A percentile compares a stretch with the other conserved stretches of the same genome.
Conservation (phyloP, 2,113 vertebrate species). For the Pungitius pungitius region DNA sequence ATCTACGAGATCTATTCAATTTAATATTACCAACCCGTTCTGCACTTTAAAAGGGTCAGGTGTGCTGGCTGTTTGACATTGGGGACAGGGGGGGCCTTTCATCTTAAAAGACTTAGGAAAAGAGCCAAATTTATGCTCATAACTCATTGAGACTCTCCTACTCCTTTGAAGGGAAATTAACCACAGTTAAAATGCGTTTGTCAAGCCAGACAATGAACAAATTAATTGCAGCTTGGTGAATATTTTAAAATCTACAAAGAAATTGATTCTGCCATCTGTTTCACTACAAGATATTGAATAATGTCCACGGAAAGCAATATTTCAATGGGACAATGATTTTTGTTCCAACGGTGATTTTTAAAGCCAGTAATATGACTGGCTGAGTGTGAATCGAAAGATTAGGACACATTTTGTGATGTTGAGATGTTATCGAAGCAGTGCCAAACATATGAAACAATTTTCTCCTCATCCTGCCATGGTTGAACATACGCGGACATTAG, state of each 20-base stretch:
- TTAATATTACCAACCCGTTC: slow-evolving; percentile 46
- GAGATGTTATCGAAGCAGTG: slow-evolving; percentile 43
- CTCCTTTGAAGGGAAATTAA: slow-evolving; percentile 75
- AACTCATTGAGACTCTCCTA: slow-evolving; percentile 56
- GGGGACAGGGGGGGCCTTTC: slow-evolving; percentile 55
- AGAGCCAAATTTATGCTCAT: slow-evolving; percentile 61
- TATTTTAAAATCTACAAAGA: slow-evolving; percentile 71
- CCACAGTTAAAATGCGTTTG: slow-evolving; percentile 69
- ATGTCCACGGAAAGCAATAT: slow-evolving; percentile 46
- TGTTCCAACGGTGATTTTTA: slow-evolving; percentile 21
- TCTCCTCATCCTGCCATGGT: slow-evolving; percentile 1
- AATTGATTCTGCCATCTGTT: slow-evolving; percentile 65
- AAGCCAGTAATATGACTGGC: slow-evolving; percentile 10
- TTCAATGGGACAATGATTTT: slow-evolving; percentile 40
- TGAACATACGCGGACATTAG: slow-evolving; percentile 30
- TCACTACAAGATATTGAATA: slow-evolving; percentile 56
- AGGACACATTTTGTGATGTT: slow-evolving; percentile 29
- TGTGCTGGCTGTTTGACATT: slow-evolving; percentile 49
- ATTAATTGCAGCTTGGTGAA: slow-evolving; percentile 65
- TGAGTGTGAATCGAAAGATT: slow-evolving; percentile 26
- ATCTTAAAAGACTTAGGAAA: slow-evolving; percentile 66
- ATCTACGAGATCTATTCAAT: slow-evolving; percentile 20
- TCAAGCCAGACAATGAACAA: slow-evolving; percentile 69
- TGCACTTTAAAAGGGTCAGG: slow-evolving; percentile 58
- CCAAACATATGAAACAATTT: slow-evolving; percentile 37